Base-by-base conservation (phyloP, 2,797 vertebrate genomes). In the Anguilla anguilla region DNA sequence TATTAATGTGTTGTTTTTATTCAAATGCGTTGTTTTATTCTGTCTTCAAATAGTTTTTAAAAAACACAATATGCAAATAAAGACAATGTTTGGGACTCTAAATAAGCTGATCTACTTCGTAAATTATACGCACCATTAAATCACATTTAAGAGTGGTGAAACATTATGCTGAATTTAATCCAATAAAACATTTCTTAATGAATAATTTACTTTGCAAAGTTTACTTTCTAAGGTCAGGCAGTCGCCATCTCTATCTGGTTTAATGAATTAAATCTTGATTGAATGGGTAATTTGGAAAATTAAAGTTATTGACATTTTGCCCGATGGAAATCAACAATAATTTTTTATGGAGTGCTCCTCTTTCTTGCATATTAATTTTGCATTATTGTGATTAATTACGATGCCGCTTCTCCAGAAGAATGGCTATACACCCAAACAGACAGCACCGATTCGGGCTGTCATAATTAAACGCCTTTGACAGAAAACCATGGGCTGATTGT, bases 321-420 rank as follows among this genome's bases (percentile, higher is more conserved):
- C 90, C 90, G 86, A 89, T 86, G 87, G 90, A 93, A 90, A 94
- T 92, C 92, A 93, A 93, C 91, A 94, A 93, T 92, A 91, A 92
- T 92, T 93, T 85, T 89, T 88, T 84, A 87, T 85, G 15, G 82
- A 87, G 90, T 89, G 89, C 88, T 39, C 85, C 89, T 28, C 87
- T 85, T 57, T 90, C 31, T 64, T 67, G 84, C 61, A 85, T 90
- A 87, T 85, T 90, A 89, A 89, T 88, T 90, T 89, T 72, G 61
- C 83, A 87, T 86, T 1, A 83, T 86, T 59, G 91, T 91, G 93
- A 95, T 94, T 92, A 93, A 95, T 94, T 91, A 92, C 90, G 89
- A 90, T 67, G 88, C 90, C 85, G 88, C 82, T 86, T 67, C 90
- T 86, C 79, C 89, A 90, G 89, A 81, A 86, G 83, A 90, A 74